phyloP scores from a whole-genome alignment of 2,113 vertebrate genomes.

The Eira barbara region DNA sequence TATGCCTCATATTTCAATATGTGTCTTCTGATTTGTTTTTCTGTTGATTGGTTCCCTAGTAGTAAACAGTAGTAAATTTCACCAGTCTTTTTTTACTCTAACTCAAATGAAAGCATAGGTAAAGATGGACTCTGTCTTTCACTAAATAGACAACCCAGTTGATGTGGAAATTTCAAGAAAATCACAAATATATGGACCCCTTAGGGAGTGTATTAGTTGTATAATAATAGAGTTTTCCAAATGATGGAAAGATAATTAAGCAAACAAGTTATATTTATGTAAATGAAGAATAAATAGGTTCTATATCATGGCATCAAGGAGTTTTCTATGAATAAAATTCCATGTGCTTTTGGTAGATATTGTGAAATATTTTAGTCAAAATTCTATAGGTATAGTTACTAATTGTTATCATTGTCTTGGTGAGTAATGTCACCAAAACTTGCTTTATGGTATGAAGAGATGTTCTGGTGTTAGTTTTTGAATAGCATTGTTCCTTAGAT shows the following conservation, averaged over 20 bases:
- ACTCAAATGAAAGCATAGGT: not conserved
- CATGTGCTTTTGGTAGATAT: not conserved
- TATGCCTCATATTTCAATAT: not conserved
- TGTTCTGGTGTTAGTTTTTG: not conserved
- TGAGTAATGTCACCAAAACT: not conserved
- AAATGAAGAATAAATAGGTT: not conserved
- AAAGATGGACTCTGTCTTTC: not conserved
- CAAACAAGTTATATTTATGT: not conserved
- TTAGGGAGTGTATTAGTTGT: not conserved
- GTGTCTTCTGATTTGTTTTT: not conserved
- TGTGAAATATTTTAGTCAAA: constrained; percentile 7
- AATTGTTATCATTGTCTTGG: not conserved
- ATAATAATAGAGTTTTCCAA: constrained; percentile 7
- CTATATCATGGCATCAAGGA: not conserved
- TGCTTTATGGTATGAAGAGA: not conserved
- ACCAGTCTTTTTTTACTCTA: not conserved
- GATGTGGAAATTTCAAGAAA: not conserved
- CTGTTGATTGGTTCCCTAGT: not conserved
- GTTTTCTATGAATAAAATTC: not conserved
- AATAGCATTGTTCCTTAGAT: not conserved
- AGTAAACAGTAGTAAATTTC: not conserved
- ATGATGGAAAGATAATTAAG: not conserved
- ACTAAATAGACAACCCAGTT: not conserved
- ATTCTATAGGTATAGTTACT: not conserved
- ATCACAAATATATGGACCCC: not conserved